phyloP scores from a whole-genome alignment of 2,888 invertebrate genomes.

The Catocala fraxini region DNA sequence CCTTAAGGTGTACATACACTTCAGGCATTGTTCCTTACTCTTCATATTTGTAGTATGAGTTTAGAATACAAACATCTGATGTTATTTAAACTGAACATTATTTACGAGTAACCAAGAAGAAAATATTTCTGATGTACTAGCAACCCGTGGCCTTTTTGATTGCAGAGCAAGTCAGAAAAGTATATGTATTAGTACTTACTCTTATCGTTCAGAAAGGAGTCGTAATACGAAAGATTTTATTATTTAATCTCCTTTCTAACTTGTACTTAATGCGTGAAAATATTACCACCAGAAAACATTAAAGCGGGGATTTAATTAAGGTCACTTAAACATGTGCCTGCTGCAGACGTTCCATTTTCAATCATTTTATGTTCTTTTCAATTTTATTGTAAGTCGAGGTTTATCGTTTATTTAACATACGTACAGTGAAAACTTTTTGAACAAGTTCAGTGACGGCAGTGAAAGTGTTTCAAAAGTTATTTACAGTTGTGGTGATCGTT shows the following conservation, averaged over 20 bases:
- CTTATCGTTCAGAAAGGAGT: too few species aligned
- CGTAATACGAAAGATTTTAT: too few species aligned
- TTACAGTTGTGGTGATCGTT: conserved; percentile 65
- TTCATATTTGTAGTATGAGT: not conserved
- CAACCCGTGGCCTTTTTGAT: too few species aligned
- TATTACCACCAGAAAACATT: not conserved
- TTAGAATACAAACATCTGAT: too few species aligned
- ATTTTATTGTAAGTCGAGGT: not conserved
- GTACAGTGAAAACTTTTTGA: not conserved
- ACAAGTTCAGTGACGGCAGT: conserved; percentile 36
- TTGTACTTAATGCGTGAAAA: too few species aligned
- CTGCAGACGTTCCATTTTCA: conserved; percentile 29
- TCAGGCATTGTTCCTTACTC: not conserved
- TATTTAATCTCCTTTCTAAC: too few species aligned
- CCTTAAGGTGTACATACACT: not conserved
- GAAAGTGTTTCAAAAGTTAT: conserved; percentile 66
- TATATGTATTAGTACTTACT: too few species aligned
- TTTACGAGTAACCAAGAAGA: too few species aligned
- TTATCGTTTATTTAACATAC: not conserved
- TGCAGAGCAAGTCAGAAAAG: too few species aligned
- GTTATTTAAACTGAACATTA: too few species aligned
- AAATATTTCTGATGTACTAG: too few species aligned
- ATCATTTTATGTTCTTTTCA: not conserved
- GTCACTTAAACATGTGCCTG: conserved; percentile 34
- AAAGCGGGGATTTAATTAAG: conserved; percentile 18